A percentile compares a stretch with the other conserved stretches of the same genome.
phyloP scores from a whole-genome alignment of 1,140 invertebrate species.

The Plodia interpunctella region DNA sequence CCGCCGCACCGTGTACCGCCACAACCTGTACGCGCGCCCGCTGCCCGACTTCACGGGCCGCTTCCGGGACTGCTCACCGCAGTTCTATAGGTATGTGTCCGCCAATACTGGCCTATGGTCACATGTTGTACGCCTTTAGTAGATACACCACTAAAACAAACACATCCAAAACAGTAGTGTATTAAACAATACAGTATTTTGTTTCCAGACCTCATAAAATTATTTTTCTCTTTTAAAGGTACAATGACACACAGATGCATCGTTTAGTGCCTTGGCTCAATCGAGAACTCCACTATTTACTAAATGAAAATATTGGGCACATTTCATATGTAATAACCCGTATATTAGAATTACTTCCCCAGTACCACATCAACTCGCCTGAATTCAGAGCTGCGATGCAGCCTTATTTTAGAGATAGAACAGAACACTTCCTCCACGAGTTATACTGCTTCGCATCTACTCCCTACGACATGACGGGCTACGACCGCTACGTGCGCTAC shows the following conservation, averaged over 20 bases:
- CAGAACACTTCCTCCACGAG: constrained; percentile 93
- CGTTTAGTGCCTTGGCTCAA: constrained; percentile 92
- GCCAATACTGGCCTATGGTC: too few species aligned
- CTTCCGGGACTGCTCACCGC: constrained; percentile 84
- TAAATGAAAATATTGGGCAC: constrained; percentile 79
- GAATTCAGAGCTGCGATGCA: constrained; percentile 82
- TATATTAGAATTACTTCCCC: constrained; percentile 83
- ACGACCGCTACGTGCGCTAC: constrained; percentile 80
- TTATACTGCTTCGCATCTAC: constrained; percentile 91
- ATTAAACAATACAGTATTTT: too few species aligned
- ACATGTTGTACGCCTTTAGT: too few species aligned
- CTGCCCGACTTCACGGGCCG: constrained; percentile 81
- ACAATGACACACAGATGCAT: constrained; percentile 87
- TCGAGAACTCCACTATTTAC: constrained; percentile 87
- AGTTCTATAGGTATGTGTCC: constrained; percentile 88
- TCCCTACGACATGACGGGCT: constrained; percentile 89
- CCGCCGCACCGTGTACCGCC: constrained; percentile 86
- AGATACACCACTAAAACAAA: too few species aligned
- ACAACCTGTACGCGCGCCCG: constrained; percentile 84
- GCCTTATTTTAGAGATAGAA: constrained; percentile 79
- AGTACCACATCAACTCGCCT: constrained; percentile 84
- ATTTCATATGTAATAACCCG: constrained; percentile 82
- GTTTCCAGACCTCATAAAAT: too few species aligned
- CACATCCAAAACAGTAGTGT: too few species aligned
- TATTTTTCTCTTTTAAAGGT: constrained; percentile 65